Conservation (phyloP, 2,113 vertebrate species). For the Phycodurus eques region DNA sequence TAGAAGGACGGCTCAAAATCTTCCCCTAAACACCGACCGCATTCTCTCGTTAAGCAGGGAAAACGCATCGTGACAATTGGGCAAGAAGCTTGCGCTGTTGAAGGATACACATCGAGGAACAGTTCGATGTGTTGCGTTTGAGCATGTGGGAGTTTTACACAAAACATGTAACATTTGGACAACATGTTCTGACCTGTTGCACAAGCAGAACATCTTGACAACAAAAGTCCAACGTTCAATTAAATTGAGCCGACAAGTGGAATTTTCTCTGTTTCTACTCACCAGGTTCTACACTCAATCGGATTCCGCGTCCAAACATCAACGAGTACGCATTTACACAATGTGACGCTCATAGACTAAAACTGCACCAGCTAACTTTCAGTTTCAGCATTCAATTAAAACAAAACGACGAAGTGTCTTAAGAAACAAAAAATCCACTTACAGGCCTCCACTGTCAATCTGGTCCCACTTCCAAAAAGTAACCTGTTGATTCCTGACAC, state of each 20-base stretch:
- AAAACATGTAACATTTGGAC: no score
- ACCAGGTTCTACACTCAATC: background rate
- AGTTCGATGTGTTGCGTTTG: no score
- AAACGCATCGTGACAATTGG: background rate
- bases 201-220: background rate
- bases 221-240: background rate
- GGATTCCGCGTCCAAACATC: background rate
- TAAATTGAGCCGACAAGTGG: no score
- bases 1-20: background rate
- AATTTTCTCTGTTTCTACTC: no score
- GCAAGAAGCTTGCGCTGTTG: no score
- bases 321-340: background rate
- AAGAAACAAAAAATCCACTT: background rate
- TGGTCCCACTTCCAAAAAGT: no score
- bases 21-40: background rate
- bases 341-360: no score
- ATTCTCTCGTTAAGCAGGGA: background rate
- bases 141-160: no score
- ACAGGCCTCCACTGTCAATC: no score
- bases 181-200: no score
- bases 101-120: no score
- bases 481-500: no score
- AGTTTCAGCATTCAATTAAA: background rate
- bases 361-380: background rate
- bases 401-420: background rate